These are phyloP conservation scores for Drosophila pseudotalamancana DNA, from an alignment of 2,888 invertebrate species.

Conservation along the genomic window DNA sequence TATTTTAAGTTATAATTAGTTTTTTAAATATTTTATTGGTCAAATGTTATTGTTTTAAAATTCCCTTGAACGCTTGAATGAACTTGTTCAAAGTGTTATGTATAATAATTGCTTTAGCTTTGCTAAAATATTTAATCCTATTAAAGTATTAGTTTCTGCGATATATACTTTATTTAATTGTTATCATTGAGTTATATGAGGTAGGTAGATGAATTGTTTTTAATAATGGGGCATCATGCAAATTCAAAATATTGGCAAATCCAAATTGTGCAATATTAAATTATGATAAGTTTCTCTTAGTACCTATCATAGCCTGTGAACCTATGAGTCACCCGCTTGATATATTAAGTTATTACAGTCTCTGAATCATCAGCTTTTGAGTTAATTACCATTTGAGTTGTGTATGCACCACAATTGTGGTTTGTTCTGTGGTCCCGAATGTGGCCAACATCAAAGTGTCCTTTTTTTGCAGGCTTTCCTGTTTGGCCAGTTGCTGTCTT, in stretches of 20 bases:
- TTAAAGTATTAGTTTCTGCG: background rate
- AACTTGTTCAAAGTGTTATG: background rate
- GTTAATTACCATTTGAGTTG: slow-evolving; percentile 24
- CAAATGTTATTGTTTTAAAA: background rate
- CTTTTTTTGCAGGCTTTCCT: slow-evolving; percentile 18
- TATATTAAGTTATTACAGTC: too few species aligned
- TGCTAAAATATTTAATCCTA: background rate
- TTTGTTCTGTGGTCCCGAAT: slow-evolving; percentile 11
- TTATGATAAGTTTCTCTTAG: too few species aligned
- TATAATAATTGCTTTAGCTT: background rate
- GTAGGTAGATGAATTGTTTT: background rate
- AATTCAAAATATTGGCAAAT: too few species aligned
- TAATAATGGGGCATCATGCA: too few species aligned
- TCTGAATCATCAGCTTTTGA: slow-evolving; percentile 18
- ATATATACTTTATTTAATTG: background rate
- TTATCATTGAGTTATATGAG: too few species aligned
- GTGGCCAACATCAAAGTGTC: slow-evolving; percentile 36
- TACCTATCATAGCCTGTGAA: too few species aligned
- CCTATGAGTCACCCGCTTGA: too few species aligned
- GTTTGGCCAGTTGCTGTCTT: slow-evolving; percentile 22
- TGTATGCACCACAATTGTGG: slow-evolving; percentile 7
- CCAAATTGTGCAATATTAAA: too few species aligned
- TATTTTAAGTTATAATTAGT: too few species aligned
- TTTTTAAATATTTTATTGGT: too few species aligned
- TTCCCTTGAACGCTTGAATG: background rate